phyloP scores from a whole-genome alignment of 2,113 vertebrate species.

The Tyto alba region DNA sequence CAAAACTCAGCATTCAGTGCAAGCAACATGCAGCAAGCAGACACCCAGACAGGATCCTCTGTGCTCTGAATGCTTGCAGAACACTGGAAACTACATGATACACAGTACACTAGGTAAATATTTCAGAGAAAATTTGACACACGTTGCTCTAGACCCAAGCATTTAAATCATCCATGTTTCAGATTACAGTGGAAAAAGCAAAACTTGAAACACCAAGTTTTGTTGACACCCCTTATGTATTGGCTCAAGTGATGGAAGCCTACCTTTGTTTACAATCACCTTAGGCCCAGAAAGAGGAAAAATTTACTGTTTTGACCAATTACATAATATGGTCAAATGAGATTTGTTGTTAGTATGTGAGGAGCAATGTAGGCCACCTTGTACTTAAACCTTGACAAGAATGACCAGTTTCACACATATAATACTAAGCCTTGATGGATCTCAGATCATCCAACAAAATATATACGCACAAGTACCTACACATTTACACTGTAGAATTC shows the following conservation, averaged over 20 bases:
- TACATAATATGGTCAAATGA: neutral
- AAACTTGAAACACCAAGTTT: neutral
- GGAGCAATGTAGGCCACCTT: neutral
- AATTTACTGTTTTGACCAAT: neutral
- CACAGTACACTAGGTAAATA: neutral
- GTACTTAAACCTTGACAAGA: neutral
- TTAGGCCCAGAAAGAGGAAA: neutral
- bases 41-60: neutral
- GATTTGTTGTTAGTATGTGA: neutral
- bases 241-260: neutral
- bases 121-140: neutral
- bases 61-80: neutral
- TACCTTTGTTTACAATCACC: neutral
- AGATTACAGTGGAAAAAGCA: neutral
- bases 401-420: neutral
- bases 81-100: neutral
- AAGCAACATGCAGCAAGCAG: neutral
- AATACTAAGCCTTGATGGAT: neutral
- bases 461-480: rapidly evolving
- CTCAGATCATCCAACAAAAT: neutral
- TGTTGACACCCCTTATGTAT: rapidly evolving
- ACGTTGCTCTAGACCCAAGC: neutral
- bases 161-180: neutral
- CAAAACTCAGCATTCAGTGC: neutral
- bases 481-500: neutral